phyloP scores from a whole-genome alignment of 2,888 invertebrate species.

The Lepidochitona cinerea region DNA sequence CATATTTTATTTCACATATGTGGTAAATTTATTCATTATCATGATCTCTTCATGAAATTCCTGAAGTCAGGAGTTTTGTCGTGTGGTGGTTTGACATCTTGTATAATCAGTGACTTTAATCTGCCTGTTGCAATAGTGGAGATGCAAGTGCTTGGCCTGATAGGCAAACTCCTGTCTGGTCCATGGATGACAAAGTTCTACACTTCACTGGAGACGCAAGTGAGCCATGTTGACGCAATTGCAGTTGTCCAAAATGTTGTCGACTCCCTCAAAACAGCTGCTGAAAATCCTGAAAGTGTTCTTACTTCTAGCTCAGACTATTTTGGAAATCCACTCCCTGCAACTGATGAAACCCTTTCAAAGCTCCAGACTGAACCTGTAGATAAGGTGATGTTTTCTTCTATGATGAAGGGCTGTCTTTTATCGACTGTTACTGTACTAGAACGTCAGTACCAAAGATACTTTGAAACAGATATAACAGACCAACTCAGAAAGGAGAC shows the following conservation, averaged over 20 bases:
- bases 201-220: constrained; percentile 5
- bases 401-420: constrained; percentile 8
- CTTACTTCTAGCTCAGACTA: background rate
- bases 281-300: background rate
- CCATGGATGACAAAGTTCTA: constrained; percentile 28
- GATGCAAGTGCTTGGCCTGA: constrained; percentile 25
- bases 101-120: constrained; percentile 16
- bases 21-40: constrained; percentile 16
- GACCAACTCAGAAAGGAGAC: background rate
- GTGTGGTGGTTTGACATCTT: constrained; percentile 22
- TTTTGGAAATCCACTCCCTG: constrained; percentile 1
- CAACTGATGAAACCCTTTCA: background rate
- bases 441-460: constrained; percentile 23
- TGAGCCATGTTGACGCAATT: constrained; percentile 11
- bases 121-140: constrained; percentile 11
- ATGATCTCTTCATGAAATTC: constrained; percentile 7
- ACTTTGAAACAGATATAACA: constrained; percentile 20
- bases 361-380: background rate
- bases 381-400: background rate
- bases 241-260: constrained; percentile 6
- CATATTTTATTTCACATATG: constrained; percentile 32
- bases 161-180: constrained; percentile 17
- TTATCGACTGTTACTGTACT: background rate
- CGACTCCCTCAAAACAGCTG: background rate
- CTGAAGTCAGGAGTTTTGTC: constrained; percentile 15